phyloP scores from a whole-genome alignment of 35 echinoderm and acorn worm genomes.

The Holothuria glaberrima region DNA sequence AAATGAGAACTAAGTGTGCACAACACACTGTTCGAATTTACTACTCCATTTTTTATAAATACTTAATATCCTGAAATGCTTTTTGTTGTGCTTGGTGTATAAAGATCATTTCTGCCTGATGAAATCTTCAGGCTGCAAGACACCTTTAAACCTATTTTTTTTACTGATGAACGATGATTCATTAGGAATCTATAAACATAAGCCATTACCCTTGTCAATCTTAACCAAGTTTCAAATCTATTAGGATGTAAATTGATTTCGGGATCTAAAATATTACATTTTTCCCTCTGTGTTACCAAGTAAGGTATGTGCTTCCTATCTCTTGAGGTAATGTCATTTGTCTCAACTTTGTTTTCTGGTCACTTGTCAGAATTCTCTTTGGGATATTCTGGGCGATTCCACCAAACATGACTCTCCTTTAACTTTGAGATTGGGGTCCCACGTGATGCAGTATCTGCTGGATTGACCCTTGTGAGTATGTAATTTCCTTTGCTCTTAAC shows the following conservation, averaged over 20 bases:
- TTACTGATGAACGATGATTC: neutral
- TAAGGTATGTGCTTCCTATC: neutral
- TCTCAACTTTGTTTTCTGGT: too few species aligned
- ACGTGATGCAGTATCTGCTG: too few species aligned
- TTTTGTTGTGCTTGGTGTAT: conserved; percentile 46
- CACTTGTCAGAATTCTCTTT: too few species aligned
- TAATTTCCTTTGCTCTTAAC: conserved; percentile 33
- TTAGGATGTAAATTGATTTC: conserved; percentile 20
- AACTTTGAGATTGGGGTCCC: too few species aligned
- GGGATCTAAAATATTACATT: neutral
- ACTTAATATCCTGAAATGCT: neutral
- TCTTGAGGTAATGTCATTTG: too few species aligned
- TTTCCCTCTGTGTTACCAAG: neutral
- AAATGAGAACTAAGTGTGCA: conserved; percentile 10
- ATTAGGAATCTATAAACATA: conserved; percentile 32
- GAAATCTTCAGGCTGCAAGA: conserved; percentile 2
- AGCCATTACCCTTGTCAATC: neutral
- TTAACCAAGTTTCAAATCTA: conserved; percentile 13
- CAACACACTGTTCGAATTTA: neutral
- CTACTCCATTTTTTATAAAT: neutral
- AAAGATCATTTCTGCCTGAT: conserved; percentile 15
- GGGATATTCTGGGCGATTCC: too few species aligned
- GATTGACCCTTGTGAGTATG: neutral
- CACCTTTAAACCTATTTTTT: neutral
- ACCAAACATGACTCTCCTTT: too few species aligned